Percentiles rank a stretch among this genome's conserved stretches.
phyloP scores from a whole-genome alignment of 2,113 vertebrate genomes.

The Upupa epops region DNA sequence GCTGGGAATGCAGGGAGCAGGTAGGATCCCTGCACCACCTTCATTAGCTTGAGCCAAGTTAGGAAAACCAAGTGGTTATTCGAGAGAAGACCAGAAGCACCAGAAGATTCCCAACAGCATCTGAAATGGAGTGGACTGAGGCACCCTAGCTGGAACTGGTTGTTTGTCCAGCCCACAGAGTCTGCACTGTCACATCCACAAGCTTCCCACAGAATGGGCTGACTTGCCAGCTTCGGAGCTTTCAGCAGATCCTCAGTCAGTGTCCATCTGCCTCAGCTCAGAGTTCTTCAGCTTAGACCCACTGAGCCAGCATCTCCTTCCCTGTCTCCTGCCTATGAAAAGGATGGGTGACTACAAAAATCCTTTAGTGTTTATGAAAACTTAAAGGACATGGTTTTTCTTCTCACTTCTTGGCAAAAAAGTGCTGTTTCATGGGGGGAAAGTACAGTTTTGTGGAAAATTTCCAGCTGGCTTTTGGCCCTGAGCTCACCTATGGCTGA shows the following conservation, averaged over 20 bases:
- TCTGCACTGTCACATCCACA: rapidly evolving
- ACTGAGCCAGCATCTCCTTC: background rate
- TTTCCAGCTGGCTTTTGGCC: background rate
- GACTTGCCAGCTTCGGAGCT: background rate
- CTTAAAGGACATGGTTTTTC: rapidly evolving
- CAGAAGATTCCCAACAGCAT: background rate
- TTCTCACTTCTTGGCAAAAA: background rate
- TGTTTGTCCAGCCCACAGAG: background rate
- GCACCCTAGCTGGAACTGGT: background rate
- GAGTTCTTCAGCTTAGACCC: background rate
- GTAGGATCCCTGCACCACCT: background rate
- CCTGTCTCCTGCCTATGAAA: background rate
- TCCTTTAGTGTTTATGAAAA: background rate
- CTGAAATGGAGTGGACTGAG: background rate
- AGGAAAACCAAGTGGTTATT: background rate
- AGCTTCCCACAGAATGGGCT: rapidly evolving
- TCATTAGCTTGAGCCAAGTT: background rate
- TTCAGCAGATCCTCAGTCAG: background rate
- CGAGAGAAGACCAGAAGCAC: background rate
- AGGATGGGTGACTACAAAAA: background rate
- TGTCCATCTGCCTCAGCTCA: background rate
- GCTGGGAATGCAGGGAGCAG: background rate
- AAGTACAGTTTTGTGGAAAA: background rate
- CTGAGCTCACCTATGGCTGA: background rate
- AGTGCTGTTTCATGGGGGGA: background rate